Evolutionary conservation across 2,797 vertebrate genomes (phyloP), one percentile per base, ranked within the genome.

Genomic region (Sebastes hubbsi): DNA sequence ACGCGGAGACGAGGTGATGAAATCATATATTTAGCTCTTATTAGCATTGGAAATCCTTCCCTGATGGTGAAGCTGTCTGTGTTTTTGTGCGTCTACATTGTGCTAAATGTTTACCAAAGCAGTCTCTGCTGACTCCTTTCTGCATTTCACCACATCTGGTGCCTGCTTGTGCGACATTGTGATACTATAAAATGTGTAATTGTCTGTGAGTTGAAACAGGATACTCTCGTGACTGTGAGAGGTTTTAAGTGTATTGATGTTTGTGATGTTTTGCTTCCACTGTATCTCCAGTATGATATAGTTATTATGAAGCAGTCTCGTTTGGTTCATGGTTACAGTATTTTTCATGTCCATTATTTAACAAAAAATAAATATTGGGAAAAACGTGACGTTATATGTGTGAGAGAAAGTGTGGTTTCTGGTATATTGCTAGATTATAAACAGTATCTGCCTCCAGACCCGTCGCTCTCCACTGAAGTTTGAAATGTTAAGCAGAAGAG

Each of bases 331-430:
- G 80, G 63, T 81, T 68, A 12, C 25, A 12, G 65, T 73, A 72
- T 80, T 88, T 77, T 81, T 81, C 80, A 74, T 77, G 80, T 84
- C 63, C 42, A 79, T 73, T 85, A 83, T 88, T 86, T 85, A 73
- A 81, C n/a, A 46, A 49, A 62, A 56, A 89, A 90, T 86, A 87
- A 87, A 86, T 52, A 81, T 52, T 38, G 22, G 61, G 69, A 3
- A 64, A 63, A 81, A 65, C 22, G 8, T 3, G 5, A 46, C n/a
- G 67, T 22, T 10, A 4, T 42, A 16, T 52, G 56, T 70, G 36
- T 58, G 68, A 29, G 10, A 30, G 52, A 11, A 18, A 62, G 42
- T 49, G 67, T 66, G 30, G 38, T 38, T 76, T 61, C 25, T 36
- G n/a, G 12, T 16, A 14, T 49, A 16, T 71, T 10, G 38, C 27